Evolutionary conservation across 92 coral and sea anemone species (phyloP).

Genomic region (Palythoa caribaeorum): DNA sequence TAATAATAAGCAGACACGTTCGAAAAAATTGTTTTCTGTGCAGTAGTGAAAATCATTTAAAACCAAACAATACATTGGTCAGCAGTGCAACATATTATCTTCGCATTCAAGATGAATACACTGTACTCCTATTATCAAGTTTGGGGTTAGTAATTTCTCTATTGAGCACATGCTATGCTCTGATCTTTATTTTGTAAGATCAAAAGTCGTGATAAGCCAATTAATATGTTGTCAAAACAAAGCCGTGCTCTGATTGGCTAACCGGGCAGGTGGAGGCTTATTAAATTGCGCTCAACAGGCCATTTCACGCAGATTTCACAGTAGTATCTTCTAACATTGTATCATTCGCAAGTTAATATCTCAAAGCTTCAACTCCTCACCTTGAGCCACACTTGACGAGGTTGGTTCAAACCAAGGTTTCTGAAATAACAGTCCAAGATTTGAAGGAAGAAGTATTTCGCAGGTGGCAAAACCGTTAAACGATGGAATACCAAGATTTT

Average conservation of each 20-base stretch:
- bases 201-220: constrained; percentile 97
- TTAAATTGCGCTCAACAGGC: constrained; percentile 89
- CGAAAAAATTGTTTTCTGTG: not conserved
- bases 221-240: constrained; percentile 95
- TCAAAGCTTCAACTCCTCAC: constrained; percentile 7
- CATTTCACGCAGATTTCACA: constrained; percentile 70
- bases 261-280: constrained; percentile 91
- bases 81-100: not conserved
- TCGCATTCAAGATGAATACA: constrained; percentile 26
- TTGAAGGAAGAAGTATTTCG: constrained; percentile 13
- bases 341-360: constrained; percentile 17
- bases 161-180: constrained; percentile 82
- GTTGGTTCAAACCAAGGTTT: not conserved
- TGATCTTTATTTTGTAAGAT: constrained; percentile 79
- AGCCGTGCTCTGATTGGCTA: constrained; percentile 86
- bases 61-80: not conserved
- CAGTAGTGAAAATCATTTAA: not conserved
- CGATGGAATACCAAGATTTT: constrained; percentile 85
- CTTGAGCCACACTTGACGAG: constrained; percentile 14
- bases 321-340: constrained; percentile 32
- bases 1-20: not conserved
- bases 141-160: constrained; percentile 60
- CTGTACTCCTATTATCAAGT: constrained; percentile 53
- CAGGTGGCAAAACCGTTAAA: constrained; percentile 44
- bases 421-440: constrained; percentile 4